Evolutionary conservation across 2,888 invertebrate species (phyloP), one percentile per base, ranked within the genome.

Genomic region (Luffia ferchaultella): DNA sequence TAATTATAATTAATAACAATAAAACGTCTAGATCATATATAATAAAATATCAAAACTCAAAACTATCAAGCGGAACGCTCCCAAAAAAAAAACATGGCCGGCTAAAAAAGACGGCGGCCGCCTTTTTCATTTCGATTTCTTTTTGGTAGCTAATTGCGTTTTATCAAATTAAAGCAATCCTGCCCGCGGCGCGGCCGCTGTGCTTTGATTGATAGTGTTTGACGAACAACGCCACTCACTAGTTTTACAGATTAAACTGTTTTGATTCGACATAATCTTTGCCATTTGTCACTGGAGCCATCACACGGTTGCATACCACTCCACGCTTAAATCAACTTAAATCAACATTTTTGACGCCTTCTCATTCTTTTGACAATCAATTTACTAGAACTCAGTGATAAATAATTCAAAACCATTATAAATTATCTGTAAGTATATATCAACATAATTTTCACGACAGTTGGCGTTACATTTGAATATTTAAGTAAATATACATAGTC

Each of bases 101-200:
- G 42, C 20, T 42, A 41, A 50, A 50, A 50, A 50, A 50, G 49
- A 18, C 49, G 17, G 68, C 66, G 60, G 67, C 73, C 70, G 75
- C 70, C 70, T 73, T 68, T 65, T 63, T 60, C 76, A 76, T 82
- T 83, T 79, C 80, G 79, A 79, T 78, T 82, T 76, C 76, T 75
- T 76, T 76, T 76, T 79, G 79, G 83, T 82, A 83, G 82, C 82
- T 82, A 83, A 83, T 82, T 83, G 80, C 76, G 69, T 82, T 80
- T 82, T 83, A 83, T 83, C 83, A 83, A 82, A 83, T 83, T 79
- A 82, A 78, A 74, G 75, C 73, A 71, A 70, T 68, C 71, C 72
- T 62, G 71, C 65, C 70, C 62, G 71, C 68, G 67, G 45, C 41
- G 51, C 42, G 63, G 62, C 69, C 58, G 61, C 59, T 42, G 59